Evolutionary conservation across 2,888 invertebrate species (phyloP), one percentile per base, ranked within the genome.

Genomic region (Mimachlamys varia): DNA sequence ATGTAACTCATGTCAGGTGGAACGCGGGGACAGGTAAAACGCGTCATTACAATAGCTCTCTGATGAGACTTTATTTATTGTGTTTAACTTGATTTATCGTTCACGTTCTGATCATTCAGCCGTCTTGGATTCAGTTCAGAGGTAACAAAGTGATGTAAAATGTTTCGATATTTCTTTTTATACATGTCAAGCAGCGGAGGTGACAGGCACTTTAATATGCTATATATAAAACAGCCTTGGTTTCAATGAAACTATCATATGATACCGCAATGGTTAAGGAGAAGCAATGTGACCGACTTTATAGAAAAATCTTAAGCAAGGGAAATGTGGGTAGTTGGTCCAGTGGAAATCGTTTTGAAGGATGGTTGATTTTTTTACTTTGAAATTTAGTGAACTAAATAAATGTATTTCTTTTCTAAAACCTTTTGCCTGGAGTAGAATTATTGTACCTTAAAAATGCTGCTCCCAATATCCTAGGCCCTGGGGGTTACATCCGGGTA

Each of bases 21-120:
- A 33, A 76, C 33, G 76, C 76, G 76, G 76, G 33, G 76, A 27
- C 76, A 76, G 76, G 76, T 76, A 76, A 76, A 76, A 76, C 27
- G 7, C 27, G 33, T 76, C 76, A 76, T 76, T 33, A 76, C 76
- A 76, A 27, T 4, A 12, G 0, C 76, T 13, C 33, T 27, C 27
- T 76, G 76, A 76, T 76, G 76, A 76, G 33, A 4, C 27, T 76
- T 76, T 76, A 76, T 76, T 33, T 76, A 76, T 33, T 33, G 76
- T 76, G 76, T 27, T 76, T 5, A 76, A 33, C 15, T 33, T 76
- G 76, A 76, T 76, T 76, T 76, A 76, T 76, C 76, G 76, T 15
- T 33, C 33, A 76, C 33, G 7, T 10, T 12, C 76, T 33, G 76
- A 76, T 76, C 76, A 33, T 76, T 33, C 76, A 76, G 76, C 27